Percentiles rank a stretch among this genome's conserved stretches.
phyloP scores from a whole-genome alignment of 2,888 invertebrate genomes.

The Frankliniella intonsa region DNA sequence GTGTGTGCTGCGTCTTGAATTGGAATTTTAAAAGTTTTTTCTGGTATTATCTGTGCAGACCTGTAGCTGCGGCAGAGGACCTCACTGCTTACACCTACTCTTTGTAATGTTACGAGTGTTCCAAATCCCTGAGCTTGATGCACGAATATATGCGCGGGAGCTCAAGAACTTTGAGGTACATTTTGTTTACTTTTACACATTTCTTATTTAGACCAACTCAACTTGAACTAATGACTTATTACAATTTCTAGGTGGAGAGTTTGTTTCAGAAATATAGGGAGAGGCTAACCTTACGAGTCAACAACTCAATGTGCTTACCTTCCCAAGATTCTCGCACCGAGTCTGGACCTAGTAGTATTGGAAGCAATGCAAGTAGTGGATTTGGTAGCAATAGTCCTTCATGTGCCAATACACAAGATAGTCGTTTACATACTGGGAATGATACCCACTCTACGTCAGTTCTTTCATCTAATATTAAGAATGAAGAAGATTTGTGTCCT shows the following conservation, averaged over 20 bases:
- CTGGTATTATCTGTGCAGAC: conserved; percentile 42
- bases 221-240: not conserved
- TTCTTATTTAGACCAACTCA: no score
- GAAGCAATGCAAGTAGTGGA: not conserved
- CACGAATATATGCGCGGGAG: conserved; percentile 45
- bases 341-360: not conserved
- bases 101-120: conserved; percentile 51
- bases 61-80: conserved; percentile 47
- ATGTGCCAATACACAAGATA: conserved; percentile 10
- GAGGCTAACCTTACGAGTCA: conserved; percentile 39
- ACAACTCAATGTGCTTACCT: conserved; percentile 17
- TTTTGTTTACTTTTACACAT: not conserved
- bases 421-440: not conserved
- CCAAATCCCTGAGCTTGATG: conserved; percentile 46
- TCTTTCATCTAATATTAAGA: not conserved
- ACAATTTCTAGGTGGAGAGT: conserved; percentile 43
- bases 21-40: not conserved
- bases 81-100: conserved; percentile 48
- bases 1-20: not conserved
- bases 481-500: conserved; percentile 48
- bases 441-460: not conserved
- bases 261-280: conserved; percentile 45
- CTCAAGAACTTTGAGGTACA: conserved; percentile 49
- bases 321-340: not conserved
- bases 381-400: conserved; percentile 12